These are phyloP conservation scores for Mercenaria mercenaria DNA, from an alignment of 1,140 invertebrate genomes.

Conservation along the genomic window DNA sequence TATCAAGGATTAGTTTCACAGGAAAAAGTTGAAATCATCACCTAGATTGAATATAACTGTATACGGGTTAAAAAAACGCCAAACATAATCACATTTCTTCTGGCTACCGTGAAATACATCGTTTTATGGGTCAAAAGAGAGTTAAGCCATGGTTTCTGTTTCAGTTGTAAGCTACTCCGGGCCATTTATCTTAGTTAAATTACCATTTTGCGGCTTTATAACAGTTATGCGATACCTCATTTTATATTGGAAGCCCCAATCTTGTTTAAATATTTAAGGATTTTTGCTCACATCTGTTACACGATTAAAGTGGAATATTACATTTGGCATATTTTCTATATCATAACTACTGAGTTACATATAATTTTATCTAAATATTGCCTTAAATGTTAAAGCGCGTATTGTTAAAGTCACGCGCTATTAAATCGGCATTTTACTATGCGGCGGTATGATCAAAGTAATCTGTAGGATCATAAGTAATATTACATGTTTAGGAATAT, in stretches of 20 bases:
- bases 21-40: no score
- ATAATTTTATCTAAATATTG: conserved; percentile 1
- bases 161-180: not conserved
- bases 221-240: not conserved
- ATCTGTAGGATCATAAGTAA: not conserved
- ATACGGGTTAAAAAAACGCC: no score
- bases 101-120: no score
- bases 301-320: not conserved
- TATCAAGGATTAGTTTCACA: no score
- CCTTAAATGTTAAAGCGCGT: not conserved
- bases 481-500: not conserved
- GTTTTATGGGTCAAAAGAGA: not conserved
- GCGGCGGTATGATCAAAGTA: not conserved
- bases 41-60: no score
- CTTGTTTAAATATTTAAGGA: not conserved
- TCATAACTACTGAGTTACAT: not conserved
- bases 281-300: not conserved
- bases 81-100: no score
- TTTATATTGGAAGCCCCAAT: not conserved
- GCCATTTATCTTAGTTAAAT: not conserved
- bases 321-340: not conserved
- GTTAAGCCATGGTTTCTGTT: not conserved
- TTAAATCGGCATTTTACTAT: not conserved
- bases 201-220: not conserved
- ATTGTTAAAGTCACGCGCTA: not conserved